phyloP scores from a whole-genome alignment of 2,888 invertebrate species.

The Volucella bombylans region DNA sequence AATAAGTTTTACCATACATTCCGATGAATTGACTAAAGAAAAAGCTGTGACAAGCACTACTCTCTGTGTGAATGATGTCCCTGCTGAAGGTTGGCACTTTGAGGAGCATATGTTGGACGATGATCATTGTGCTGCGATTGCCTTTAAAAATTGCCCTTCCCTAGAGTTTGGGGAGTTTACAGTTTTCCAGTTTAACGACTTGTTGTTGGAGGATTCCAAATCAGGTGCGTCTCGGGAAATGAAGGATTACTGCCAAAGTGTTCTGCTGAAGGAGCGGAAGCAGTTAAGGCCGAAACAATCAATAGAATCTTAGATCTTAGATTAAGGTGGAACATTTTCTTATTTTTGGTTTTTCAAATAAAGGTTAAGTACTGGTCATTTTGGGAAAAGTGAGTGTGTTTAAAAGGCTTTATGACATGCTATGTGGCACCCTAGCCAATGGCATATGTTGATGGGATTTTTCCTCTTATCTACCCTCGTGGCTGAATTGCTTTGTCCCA shows the following conservation, averaged over 20 bases:
- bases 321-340: conserved; percentile 17
- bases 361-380: conserved; percentile 37
- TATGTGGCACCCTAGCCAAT: conserved; percentile 6
- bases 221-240: conserved; percentile 74
- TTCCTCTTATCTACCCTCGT: conserved; percentile 37
- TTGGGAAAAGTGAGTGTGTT: not conserved
- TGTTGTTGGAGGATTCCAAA: conserved; percentile 83
- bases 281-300: conserved; percentile 42
- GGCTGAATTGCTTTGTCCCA: conserved; percentile 53
- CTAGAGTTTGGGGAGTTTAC: conserved; percentile 82
- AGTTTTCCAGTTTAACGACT: conserved; percentile 85
- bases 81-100: conserved; percentile 88
- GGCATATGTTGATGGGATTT: conserved; percentile 39
- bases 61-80: conserved; percentile 85
- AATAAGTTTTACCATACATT: conserved; percentile 88
- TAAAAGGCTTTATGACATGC: conserved; percentile 10
- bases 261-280: conserved; percentile 78
- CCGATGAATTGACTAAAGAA: conserved; percentile 83
- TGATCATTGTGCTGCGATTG: conserved; percentile 91
- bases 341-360: conserved; percentile 28
- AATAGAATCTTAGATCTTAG: conserved; percentile 3
- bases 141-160: conserved; percentile 83
- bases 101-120: conserved; percentile 91
- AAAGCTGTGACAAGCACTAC: conserved; percentile 86
- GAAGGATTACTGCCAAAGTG: conserved; percentile 77